These are phyloP conservation scores for Poeciliopsis infans DNA, from an alignment of 2,797 vertebrate species.

Conservation along the genomic window DNA sequence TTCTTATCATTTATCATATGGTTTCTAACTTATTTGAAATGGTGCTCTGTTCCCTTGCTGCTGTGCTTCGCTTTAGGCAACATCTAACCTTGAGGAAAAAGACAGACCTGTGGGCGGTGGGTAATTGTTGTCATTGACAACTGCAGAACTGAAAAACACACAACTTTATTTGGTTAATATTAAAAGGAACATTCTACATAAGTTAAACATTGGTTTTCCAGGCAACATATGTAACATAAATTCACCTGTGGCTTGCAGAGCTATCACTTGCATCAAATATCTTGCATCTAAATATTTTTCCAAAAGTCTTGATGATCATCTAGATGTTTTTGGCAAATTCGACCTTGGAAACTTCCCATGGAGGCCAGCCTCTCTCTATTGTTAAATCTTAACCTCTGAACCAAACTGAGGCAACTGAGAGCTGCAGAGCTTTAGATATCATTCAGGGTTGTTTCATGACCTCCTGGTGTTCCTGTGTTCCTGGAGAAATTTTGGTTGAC, in stretches of 20 bases:
- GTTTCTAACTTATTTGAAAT: slow-evolving; percentile 38
- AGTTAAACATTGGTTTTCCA: slow-evolving; percentile 12
- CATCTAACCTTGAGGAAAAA: slow-evolving; percentile 72
- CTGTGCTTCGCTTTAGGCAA: slow-evolving; percentile 59
- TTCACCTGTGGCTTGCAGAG: neutral
- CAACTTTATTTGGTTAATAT: slow-evolving; percentile 54
- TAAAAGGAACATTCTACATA: slow-evolving; percentile 40
- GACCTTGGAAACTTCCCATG: neutral
- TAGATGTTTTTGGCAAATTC: neutral
- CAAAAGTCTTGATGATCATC: neutral
- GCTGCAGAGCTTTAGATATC: neutral
- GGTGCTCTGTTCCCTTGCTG: slow-evolving; percentile 24
- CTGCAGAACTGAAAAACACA: slow-evolving; percentile 34
- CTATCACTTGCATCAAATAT: neutral
- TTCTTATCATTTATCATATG: slow-evolving; percentile 17
- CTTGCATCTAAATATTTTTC: neutral
- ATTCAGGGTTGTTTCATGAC: neutral
- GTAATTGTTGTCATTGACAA: slow-evolving; percentile 74
- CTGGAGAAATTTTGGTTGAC: neutral
- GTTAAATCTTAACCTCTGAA: neutral
- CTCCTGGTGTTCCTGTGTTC: neutral
- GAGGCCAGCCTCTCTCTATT: neutral
- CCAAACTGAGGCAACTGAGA: neutral
- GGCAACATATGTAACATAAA: neutral
- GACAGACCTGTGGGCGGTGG: slow-evolving; percentile 58